Percentiles rank a stretch among this genome's conserved stretches.
Conservation (phyloP, 2,888 invertebrate genomes). For the Agrenia bidenticulata region DNA sequence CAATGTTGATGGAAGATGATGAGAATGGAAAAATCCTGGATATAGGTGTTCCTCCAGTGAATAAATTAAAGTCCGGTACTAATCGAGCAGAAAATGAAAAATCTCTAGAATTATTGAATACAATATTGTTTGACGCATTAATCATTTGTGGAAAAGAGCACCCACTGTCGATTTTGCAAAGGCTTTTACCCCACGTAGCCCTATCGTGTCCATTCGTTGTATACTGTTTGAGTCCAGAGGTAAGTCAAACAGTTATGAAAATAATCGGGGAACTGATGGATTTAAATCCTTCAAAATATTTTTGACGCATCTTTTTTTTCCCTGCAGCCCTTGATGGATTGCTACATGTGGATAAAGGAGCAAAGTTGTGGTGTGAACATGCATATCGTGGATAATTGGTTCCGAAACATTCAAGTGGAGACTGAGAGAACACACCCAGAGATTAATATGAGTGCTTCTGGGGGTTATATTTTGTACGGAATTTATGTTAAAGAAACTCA, state of each 20-base stretch:
- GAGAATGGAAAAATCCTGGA: conserved; percentile 41
- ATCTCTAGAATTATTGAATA: conserved; percentile 31
- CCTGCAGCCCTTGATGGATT: conserved; percentile 73
- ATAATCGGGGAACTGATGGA: background rate
- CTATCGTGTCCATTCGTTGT: conserved; percentile 82
- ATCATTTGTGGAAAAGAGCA: conserved; percentile 81
- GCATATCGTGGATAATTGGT: conserved; percentile 80
- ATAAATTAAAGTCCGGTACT: conserved; percentile 23
- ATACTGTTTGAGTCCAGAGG: conserved; percentile 75
- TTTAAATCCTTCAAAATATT: background rate
- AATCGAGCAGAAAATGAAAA: conserved; percentile 48
- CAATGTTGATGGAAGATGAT: conserved; percentile 28
- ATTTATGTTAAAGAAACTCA: conserved; percentile 52
- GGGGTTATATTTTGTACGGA: conserved; percentile 85
- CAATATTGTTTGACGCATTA: conserved; percentile 62
- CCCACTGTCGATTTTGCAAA: conserved; percentile 74
- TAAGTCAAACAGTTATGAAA: conserved; percentile 40
- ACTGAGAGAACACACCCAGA: conserved; percentile 92
- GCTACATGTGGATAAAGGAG: conserved; percentile 76
- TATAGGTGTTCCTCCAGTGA: conserved; percentile 15
- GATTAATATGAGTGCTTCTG: conserved; percentile 82
- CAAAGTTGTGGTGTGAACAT: conserved; percentile 70
- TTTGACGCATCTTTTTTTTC: no score
- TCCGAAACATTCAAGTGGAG: conserved; percentile 85
- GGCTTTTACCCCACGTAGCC: conserved; percentile 73